Conservation (phyloP, 2,113 vertebrate genomes). For the Eclectus roratus region DNA sequence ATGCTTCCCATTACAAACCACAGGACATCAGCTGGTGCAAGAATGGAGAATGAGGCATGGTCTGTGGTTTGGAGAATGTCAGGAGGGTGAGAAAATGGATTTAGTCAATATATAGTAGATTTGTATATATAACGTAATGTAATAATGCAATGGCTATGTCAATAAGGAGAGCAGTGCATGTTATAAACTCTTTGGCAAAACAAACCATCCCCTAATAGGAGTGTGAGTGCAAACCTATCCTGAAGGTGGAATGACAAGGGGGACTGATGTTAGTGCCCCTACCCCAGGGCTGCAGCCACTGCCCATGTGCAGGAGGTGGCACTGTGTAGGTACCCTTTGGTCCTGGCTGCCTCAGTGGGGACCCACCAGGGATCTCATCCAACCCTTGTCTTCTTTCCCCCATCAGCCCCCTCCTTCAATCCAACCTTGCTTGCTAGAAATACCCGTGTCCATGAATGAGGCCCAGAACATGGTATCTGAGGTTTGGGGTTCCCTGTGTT, state of each 20-base stretch:
- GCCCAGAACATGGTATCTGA: fast-evolving
- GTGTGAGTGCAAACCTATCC: no score
- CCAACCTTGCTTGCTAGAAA: not conserved
- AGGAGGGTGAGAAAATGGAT: not conserved
- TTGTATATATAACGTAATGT: not conserved
- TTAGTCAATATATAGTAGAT: not conserved
- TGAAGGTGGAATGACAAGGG: not conserved
- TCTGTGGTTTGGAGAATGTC: not conserved
- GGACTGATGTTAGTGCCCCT: not conserved
- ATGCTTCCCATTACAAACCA: not conserved
- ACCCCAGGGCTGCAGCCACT: not conserved
- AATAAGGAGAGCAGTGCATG: fast-evolving
- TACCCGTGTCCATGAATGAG: fast-evolving
- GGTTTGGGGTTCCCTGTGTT: not conserved
- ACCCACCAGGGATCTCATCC: fast-evolving
- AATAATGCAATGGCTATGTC: not conserved
- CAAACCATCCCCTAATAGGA: not conserved
- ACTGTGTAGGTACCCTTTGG: not conserved
- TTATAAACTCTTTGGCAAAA: not conserved
- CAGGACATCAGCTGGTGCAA: fast-evolving
- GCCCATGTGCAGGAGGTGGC: not conserved
- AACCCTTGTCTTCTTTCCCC: not conserved
- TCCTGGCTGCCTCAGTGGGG: not conserved
- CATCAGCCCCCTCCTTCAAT: fast-evolving
- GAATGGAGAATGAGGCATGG: not conserved